Base-by-base conservation (phyloP, 2,113 vertebrate species). In the Todiramphus chloris region DNA sequence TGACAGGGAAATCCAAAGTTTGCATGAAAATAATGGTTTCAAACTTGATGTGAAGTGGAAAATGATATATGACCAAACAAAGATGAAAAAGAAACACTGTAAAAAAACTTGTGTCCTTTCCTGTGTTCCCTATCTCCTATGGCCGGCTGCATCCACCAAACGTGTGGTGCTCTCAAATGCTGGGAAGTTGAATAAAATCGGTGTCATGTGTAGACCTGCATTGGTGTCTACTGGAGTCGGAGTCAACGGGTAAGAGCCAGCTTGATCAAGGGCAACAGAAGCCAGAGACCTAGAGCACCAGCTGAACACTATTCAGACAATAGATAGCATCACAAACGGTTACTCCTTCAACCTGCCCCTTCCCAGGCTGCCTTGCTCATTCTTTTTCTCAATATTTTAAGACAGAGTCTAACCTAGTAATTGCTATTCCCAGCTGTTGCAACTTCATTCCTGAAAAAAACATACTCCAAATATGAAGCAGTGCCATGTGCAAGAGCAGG, bases 351-450 rank as follows among this genome's bases (percentile, higher is more conserved):
- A 44, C 27, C 25, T 55, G 28, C 16, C 73, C 37, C 53, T 94
- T 94, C 44, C 43, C 35, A 83, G 48, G n/a, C 33, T 91, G 63
- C 31, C 64, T 77, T 83, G 30, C 13, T 69, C 30, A 53, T 53
- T 90, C 94, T 58, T 44, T 58, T n/a, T 93, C 78, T 72, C 66
- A 87, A 7, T 84, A 90, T 80, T 87, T 92, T 90, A 70, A 80
- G 43, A 83, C 25, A 87, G 27, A 66, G 14, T 17, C 53, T 68
- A 87, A 83, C n/a, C 81, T 85, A 44, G 64, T 77, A 87, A 90
- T 72, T 84, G 55, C 53, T 76, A 41, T 43, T 95, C 24, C 55
- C 75, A 87, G 72, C 35, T 84, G 77, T 70, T 74, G 58, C 43
- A 83, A 74, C 56, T 88, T 91, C 43, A 79, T 79, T 94, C 91